A percentile compares a stretch with the other conserved stretches of the same genome.
These are phyloP conservation scores for Lophura nycthemera DNA, from an alignment of 2,113 vertebrate genomes.

Conservation along the genomic window DNA sequence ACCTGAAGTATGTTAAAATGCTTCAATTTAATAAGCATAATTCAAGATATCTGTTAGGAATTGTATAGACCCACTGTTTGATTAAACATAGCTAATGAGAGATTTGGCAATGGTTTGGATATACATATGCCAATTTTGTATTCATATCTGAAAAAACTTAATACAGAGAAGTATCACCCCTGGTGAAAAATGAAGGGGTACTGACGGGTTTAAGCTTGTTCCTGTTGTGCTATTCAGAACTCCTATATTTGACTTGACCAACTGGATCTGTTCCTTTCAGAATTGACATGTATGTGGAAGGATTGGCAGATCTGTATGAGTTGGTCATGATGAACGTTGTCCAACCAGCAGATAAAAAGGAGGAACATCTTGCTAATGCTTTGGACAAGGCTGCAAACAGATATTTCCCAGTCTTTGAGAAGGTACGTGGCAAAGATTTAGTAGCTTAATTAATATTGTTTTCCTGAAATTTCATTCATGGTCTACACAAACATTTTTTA, in stretches of 20 bases:
- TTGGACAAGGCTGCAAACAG: constrained; percentile 77
- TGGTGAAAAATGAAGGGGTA: neutral
- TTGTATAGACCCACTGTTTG: neutral
- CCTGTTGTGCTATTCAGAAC: neutral
- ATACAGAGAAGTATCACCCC: neutral
- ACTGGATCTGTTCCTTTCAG: constrained; percentile 62
- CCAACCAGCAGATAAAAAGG: constrained; percentile 32
- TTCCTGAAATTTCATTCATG: neutral
- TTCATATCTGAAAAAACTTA: neutral
- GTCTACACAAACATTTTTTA: neutral
- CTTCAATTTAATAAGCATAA: neutral
- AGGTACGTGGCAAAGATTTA: constrained; percentile 70
- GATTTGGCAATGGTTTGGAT: neutral
- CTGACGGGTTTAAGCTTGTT: neutral
- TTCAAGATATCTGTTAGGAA: neutral
- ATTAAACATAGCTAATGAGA: neutral
- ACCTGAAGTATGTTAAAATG: neutral
- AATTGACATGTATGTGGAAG: constrained; percentile 88
- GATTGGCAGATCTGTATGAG: constrained; percentile 76
- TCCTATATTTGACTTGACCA: neutral
- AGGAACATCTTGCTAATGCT: constrained; percentile 64
- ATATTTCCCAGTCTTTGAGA: constrained; percentile 86
- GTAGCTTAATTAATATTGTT: neutral
- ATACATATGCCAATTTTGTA: neutral
- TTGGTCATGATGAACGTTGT: constrained; percentile 62